A percentile compares a stretch with the other conserved stretches of the same genome.
Conservation (phyloP, 2,888 invertebrate genomes). For the Amorpha juglandis region DNA sequence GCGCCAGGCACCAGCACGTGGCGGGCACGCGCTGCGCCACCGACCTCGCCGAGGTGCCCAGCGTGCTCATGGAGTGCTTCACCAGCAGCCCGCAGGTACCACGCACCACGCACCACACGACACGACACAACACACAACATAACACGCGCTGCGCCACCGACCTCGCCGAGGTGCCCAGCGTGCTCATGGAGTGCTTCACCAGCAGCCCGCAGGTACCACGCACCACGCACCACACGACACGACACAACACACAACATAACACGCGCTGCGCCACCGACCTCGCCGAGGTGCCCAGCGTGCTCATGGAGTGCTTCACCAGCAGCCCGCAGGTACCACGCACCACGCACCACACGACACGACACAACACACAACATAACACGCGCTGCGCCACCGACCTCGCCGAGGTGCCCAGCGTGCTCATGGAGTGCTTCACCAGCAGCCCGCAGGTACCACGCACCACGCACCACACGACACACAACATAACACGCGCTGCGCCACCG, state of each 20-base stretch:
- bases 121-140: not conserved
- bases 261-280: conserved; percentile 98
- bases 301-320: conserved; percentile 98
- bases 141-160: conserved; percentile 97
- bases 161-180: conserved; percentile 99
- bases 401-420: conserved; percentile 98
- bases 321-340: conserved; percentile 87
- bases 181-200: conserved; percentile 99
- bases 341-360: not conserved
- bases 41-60: conserved; percentile 99
- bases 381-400: conserved; percentile 98
- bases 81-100: conserved; percentile 91
- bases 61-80: conserved; percentile 99
- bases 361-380: conserved; percentile 85
- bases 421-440: conserved; percentile 98
- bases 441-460: conserved; percentile 80
- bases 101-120: not conserved
- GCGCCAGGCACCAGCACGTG: conserved; percentile 98
- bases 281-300: conserved; percentile 99
- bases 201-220: conserved; percentile 88
- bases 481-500: conserved; percentile 95
- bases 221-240: not conserved
- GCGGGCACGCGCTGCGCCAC: conserved; percentile 98
- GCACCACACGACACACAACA: not conserved
- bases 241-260: not conserved